phyloP scores from a whole-genome alignment of 2,888 invertebrate species.

The Sthenelais limicola region DNA sequence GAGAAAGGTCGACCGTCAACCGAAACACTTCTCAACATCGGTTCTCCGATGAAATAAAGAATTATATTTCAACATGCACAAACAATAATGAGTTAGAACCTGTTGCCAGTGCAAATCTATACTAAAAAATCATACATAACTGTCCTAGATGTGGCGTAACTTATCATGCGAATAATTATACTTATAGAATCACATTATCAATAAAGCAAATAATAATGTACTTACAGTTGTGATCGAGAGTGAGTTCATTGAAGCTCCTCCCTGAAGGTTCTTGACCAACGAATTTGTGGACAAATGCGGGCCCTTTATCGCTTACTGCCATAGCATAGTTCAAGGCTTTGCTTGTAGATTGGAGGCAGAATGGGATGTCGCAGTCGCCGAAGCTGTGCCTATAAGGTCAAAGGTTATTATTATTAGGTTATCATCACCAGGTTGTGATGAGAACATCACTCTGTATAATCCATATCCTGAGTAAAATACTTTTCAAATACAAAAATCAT shows the following conservation, averaged over 20 bases:
- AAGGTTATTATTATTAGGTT: too few relatives aligned
- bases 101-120: background rate
- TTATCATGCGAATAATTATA: constrained; percentile 1
- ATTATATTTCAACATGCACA: too few relatives aligned
- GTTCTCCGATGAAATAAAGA: too few relatives aligned
- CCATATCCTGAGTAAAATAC: too few relatives aligned
- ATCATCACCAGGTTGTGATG: background rate
- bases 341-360: constrained; percentile 90
- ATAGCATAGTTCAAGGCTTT: constrained; percentile 97
- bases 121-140: background rate
- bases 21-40: too few relatives aligned
- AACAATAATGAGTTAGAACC: too few relatives aligned
- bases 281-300: constrained; percentile 91
- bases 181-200: constrained; percentile 10
- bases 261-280: constrained; percentile 98
- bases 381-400: constrained; percentile 47
- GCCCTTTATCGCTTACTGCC: constrained; percentile 90
- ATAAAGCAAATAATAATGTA: constrained; percentile 15
- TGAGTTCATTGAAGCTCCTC: constrained; percentile 94
- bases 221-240: constrained; percentile 93
- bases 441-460: too few relatives aligned
- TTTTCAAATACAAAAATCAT: too few relatives aligned
- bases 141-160: background rate
- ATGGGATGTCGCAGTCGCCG: constrained; percentile 92
- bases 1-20: too few relatives aligned